Evolutionary conservation across 92 coral and sea anemone species (phyloP).

Genomic region (Porites rus): DNA sequence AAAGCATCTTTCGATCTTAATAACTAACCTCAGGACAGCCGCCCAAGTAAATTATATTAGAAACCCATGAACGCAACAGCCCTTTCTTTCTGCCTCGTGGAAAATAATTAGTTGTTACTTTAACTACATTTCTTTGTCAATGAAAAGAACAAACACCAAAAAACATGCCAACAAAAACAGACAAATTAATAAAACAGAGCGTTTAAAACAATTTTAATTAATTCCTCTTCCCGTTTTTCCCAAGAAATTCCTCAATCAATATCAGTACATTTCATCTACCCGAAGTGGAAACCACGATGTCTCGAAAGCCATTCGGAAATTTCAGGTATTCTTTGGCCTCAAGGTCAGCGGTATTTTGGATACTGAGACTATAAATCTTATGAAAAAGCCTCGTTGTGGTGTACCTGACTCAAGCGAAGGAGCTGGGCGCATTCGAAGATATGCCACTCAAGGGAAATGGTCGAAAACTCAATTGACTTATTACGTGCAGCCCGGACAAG

Average conservation of each 20-base stretch:
- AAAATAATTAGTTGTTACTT: no score
- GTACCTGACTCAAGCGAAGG: conserved; percentile 68
- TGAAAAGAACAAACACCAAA: no score
- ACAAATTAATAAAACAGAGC: no score
- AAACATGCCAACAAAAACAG: no score
- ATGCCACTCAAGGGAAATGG: conserved; percentile 57
- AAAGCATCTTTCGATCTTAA: no score
- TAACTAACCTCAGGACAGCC: no score
- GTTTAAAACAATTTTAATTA: no score
- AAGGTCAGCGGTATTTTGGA: conserved; percentile 74
- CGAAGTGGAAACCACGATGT: conserved; percentile 80
- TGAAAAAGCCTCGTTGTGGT: conserved; percentile 81
- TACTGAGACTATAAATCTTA: conserved; percentile 66
- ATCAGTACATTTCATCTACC: conserved; percentile 67
- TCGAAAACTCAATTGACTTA: conserved; percentile 50
- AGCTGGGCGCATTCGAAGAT: conserved; percentile 25
- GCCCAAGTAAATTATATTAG: no score
- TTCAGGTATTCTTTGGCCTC: conserved; percentile 73
- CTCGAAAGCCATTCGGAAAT: conserved; percentile 53
- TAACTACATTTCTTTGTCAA: no score
- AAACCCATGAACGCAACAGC: no score
- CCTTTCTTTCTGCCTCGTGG: no score
- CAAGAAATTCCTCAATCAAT: conserved; percentile 64
- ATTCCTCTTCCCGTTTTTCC: neutral
- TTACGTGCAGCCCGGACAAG: conserved; percentile 57